Percentiles rank a stretch among this genome's conserved stretches.
These are phyloP conservation scores for Megaleporinus macrocephalus DNA, from an alignment of 2,113 vertebrate genomes.

Conservation along the genomic window DNA sequence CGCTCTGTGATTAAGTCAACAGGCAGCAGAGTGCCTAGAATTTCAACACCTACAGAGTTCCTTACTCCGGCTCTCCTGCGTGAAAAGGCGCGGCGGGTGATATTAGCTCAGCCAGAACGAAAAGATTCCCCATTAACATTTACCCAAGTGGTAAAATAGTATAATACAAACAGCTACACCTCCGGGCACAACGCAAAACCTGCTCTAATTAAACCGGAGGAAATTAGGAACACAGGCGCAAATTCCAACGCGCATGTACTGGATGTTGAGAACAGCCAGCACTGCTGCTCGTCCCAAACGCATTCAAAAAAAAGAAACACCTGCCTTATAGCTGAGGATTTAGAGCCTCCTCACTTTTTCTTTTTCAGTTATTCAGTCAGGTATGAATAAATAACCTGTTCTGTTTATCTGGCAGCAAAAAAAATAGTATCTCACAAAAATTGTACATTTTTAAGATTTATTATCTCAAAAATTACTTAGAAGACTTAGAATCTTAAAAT, in stretches of 20 bases:
- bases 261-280: not conserved
- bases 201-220: conserved; percentile 72
- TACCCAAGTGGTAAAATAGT: conserved; percentile 75
- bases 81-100: conserved; percentile 68
- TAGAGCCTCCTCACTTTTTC: not conserved
- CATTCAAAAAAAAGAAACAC: not conserved
- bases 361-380: not conserved
- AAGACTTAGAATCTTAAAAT: too few species aligned
- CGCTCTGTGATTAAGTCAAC: conserved; percentile 61
- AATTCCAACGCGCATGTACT: not conserved
- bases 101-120: conserved; percentile 71
- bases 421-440: too few species aligned
- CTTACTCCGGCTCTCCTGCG: conserved; percentile 62
- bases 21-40: conserved; percentile 54
- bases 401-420: too few species aligned
- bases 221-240: conserved; percentile 65
- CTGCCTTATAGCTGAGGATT: not conserved
- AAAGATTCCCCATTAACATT: conserved; percentile 75
- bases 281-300: conserved; percentile 16
- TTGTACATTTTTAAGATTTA: too few species aligned
- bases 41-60: conserved; percentile 64
- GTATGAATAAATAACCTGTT: too few species aligned
- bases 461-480: too few species aligned
- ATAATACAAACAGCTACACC: conserved; percentile 71
- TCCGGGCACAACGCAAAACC: conserved; percentile 67